Evolutionary conservation across 2,888 invertebrate species (phyloP), one percentile per base, ranked within the genome.

Genomic region (Gasteruption jaculator): DNA sequence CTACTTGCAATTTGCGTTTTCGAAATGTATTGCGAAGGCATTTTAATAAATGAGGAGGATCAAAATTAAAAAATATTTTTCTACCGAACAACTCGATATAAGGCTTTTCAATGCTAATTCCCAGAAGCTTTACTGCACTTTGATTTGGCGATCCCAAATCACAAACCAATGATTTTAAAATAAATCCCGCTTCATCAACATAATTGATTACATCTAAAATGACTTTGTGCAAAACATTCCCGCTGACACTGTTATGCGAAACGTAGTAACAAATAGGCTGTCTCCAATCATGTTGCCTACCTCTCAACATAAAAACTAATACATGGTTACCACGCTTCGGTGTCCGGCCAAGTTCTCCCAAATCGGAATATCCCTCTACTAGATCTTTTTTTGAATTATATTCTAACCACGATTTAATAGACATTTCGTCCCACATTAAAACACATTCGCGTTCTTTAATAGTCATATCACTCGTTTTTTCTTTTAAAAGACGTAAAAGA

Each of bases 391-490:
- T 45, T 5, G 48, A 34, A 25, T 53, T 48, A 10, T 51, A 56
- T 10, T 54, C 44, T 2, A 54, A 43, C 25, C 46, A 52, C 18
- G 42, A 35, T 29, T 50, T 57, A 1, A 56, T 52, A 12, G 48
- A 22, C 49, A 56, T 54, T 42, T 57, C 56, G 44, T 58, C 50
- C 43, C 49, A 50, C 43, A 57, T 45, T 5, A 58, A 29, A 27
- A 57, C 53, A 38, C 56, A 54, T 34, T 54, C 39, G 18, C 46
- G 38, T 44, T 49, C 48, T 30, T 40, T 30, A 7, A 19, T 44
- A 25, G 38, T 41, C 61, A 61, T 63, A n/a, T 44, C 46, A 16
- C 31, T 36, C 5, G 45, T 45, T 48, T 59, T 53, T 5, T 43
- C 19, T 31, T 43, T 24, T 16, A 57, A 37, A 38, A 48, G 48